Percentiles rank a stretch among this genome's conserved stretches.
Evolutionary conservation across 2,797 vertebrate genomes (phyloP).

Genomic region (Stomatorhinus walkeri): DNA sequence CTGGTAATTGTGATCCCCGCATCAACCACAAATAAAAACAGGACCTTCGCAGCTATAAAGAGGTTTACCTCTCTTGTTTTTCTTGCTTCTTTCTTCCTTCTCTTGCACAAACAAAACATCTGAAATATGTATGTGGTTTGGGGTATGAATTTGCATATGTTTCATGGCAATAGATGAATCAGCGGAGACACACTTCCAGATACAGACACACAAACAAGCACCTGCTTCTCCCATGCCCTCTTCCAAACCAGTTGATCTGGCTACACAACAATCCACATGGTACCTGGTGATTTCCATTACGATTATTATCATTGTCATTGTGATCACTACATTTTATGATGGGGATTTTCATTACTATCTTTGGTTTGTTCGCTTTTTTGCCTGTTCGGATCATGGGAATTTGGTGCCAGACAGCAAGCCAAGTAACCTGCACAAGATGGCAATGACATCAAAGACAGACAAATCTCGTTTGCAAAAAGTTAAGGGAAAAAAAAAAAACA

Average conservation of each 20-base stretch:
- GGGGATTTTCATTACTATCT: conserved; percentile 40
- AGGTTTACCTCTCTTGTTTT: background rate
- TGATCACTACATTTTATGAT: conserved; percentile 48
- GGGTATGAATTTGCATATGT: background rate
- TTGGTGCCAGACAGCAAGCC: conserved; percentile 45
- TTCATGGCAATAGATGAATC: conserved; percentile 15
- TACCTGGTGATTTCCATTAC: conserved; percentile 28
- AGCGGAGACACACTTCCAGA: background rate
- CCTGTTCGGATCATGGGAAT: conserved; percentile 40
- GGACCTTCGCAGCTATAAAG: background rate
- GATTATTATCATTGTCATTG: conserved; percentile 36
- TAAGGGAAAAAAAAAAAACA: conserved; percentile 20
- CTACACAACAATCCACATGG: conserved; percentile 39
- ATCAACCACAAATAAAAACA: background rate
- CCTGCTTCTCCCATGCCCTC: conserved; percentile 34
- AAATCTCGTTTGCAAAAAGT: conserved; percentile 16
- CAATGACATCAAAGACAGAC: conserved; percentile 59
- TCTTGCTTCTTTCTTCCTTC: background rate
- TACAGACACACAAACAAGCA: conserved; percentile 36
- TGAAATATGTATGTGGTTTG: conserved; percentile 7
- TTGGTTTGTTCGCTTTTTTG: conserved; percentile 39
- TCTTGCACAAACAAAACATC: conserved; percentile 21
- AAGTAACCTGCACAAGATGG: conserved; percentile 65
- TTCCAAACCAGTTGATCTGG: conserved; percentile 41
- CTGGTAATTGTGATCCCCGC: background rate